Percentiles rank a stretch among this genome's conserved stretches.
Evolutionary conservation across 2,888 invertebrate species (phyloP).

Genomic region (Sylvicola fuscatus): DNA sequence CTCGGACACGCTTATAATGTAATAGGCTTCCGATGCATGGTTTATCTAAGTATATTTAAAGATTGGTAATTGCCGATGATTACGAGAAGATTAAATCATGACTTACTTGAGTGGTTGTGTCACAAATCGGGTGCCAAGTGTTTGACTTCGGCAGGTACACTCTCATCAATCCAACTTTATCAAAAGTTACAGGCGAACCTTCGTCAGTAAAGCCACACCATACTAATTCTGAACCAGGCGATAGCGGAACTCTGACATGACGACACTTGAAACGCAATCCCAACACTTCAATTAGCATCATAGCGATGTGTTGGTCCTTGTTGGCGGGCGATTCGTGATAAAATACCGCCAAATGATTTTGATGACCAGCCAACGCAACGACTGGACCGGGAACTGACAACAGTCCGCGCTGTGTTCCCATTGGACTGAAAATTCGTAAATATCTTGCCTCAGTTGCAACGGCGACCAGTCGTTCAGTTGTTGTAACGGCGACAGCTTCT

Average conservation of each 20-base stretch:
- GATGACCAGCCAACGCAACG: conserved; percentile 41
- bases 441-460: conserved; percentile 53
- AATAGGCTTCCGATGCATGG: conserved; percentile 51
- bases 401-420: conserved; percentile 66
- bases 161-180: conserved; percentile 54
- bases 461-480: conserved; percentile 55
- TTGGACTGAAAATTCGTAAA: conserved; percentile 63
- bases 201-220: conserved; percentile 70
- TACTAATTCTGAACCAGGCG: conserved; percentile 39
- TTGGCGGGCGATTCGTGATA: conserved; percentile 38
- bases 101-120: conserved; percentile 49
- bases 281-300: conserved; percentile 30
- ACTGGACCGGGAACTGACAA: conserved; percentile 52
- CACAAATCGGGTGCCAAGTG: conserved; percentile 65
- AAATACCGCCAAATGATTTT: conserved; percentile 38
- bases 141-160: conserved; percentile 45
- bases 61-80: conserved; percentile 4
- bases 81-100: conserved; percentile 4
- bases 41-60: conserved; percentile 25
- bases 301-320: conserved; percentile 32
- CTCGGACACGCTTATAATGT: conserved; percentile 60
- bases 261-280: conserved; percentile 26
- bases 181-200: conserved; percentile 58
- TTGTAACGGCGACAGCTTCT: conserved; percentile 47
- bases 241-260: conserved; percentile 39